Base-by-base conservation (phyloP, 2,888 invertebrate genomes). In the Trissolcus japonicus region DNA sequence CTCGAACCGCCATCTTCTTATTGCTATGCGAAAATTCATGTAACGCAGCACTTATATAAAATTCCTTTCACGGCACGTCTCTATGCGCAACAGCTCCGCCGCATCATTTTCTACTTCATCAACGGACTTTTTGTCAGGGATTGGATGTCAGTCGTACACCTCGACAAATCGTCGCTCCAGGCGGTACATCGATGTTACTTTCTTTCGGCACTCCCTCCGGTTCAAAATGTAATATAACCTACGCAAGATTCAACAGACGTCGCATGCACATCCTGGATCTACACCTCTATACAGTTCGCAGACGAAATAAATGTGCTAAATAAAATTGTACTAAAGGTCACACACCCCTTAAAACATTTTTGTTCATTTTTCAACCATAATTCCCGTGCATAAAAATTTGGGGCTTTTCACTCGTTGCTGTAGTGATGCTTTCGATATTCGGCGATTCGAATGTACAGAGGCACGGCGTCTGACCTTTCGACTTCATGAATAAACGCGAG, bases 191-290 rank as follows among this genome's bases (percentile, higher is more conserved):
- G 66, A 59, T 61, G 60, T 65, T 66, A 74, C 78, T 78, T 78
- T 78, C 78, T 78, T 78, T 78, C 61, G 78, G 66, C 78, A 78
- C 78, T 78, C 78, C 78, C 68, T 78, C 69, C 57, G 63, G 72
- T 72, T 71, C 68, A 77, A 77, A 77, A 68, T 77, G 68, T 68
- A 63, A 65, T 73, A 56, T 68, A 65, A 35, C 73, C 73, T 65
- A 56, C 68, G 73, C 76, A 71, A 54, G 61, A 62, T 55, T 63
- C 51, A 48, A n/a, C n/a, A 21, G 25, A 69, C 65, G 53, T 63
- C 68, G 65, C 63, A 4, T 46, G 11, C 35, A 35, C 11, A 35
- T 35, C 35, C 35, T 35, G 35, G 35, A 35, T 35, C 9, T 9
- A 35, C 9, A n/a, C n/a, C n/a, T n/a, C 46, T 6, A 41, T 13